phyloP scores from a whole-genome alignment of 1,140 invertebrate genomes.

The Plectrocnemia conspersa region DNA sequence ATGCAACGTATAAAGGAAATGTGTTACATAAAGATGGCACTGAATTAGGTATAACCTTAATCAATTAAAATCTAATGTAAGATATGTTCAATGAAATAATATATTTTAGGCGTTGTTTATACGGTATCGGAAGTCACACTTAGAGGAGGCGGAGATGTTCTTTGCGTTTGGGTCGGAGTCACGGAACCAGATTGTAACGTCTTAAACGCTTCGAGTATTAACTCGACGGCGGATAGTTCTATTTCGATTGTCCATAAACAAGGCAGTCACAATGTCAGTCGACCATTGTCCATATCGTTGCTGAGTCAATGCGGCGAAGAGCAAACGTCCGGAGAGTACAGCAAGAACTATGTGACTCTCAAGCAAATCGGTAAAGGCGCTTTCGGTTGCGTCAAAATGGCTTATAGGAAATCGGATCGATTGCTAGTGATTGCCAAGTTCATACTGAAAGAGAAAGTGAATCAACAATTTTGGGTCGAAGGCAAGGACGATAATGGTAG shows the following conservation, averaged over 20 bases:
- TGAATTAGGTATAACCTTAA: slow-evolving; percentile 41
- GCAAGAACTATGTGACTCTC: slow-evolving; percentile 62
- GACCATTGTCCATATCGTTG: slow-evolving; percentile 53
- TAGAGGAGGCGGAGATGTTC: slow-evolving; percentile 40
- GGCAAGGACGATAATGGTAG: slow-evolving; percentile 48
- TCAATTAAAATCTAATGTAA: background rate
- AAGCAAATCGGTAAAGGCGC: slow-evolving; percentile 73
- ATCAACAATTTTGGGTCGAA: slow-evolving; percentile 65
- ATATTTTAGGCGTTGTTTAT: slow-evolving; percentile 43
- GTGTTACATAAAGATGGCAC: slow-evolving; percentile 49
- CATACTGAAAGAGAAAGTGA: slow-evolving; percentile 66
- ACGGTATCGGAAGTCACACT: slow-evolving; percentile 49
- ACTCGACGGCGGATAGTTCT: slow-evolving; percentile 48
- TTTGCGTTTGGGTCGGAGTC: slow-evolving; percentile 49
- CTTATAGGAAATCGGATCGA: slow-evolving; percentile 57
- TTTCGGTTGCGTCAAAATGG: slow-evolving; percentile 70
- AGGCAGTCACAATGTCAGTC: slow-evolving; percentile 43
- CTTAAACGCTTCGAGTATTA: slow-evolving; percentile 43
- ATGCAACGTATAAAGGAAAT: slow-evolving; percentile 46
- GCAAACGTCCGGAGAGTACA: slow-evolving; percentile 56
- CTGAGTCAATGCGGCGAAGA: slow-evolving; percentile 52
- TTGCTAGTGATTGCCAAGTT: slow-evolving; percentile 69
- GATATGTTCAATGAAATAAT: background rate
- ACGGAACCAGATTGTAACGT: slow-evolving; percentile 37
- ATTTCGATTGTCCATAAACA: slow-evolving; percentile 40